Evolutionary conservation across 2,888 invertebrate genomes (phyloP), one percentile per base, ranked within the genome.

Genomic region (Synergus umbraculus): DNA sequence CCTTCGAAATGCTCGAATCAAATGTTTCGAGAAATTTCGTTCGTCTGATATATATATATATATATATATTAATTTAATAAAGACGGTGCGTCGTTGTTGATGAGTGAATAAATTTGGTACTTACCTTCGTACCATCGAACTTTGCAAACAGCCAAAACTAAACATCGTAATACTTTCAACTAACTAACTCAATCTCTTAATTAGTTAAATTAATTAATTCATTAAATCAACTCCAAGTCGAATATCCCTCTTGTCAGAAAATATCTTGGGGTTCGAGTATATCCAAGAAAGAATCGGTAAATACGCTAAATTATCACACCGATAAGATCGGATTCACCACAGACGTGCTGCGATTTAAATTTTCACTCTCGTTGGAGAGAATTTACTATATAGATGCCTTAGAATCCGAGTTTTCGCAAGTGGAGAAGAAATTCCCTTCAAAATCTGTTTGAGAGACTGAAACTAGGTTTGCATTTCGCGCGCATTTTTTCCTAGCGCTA

Each of bases 231-330:
- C 41, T 66, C 43, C 43, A 18, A 9, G n/a, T 66, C n/a, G 15
- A 73, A 29, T n/a, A 54, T 54, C 8, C n/a, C 12, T 22, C 37
- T 54, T 73, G 73, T 37, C n/a, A 54, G 15, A 73, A 73, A 73
- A 73, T 73, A 73, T 73, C 18, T 73, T 18, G 54, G 54, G 73
- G 37, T 10, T 73, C 73, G 29, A 73, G 37, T 37, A 73, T 73
- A 15, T 54, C 37, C 54, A 73, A 73, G 13, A 73, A 49, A n/a
- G n/a, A 49, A 37, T 63, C 13, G 29, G 49, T 73, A 73, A 15
- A 73, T 49, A 73, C 9, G 54, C 54, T 73, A 73, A 73, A 73
- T 73, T 73, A 73, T 73, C 73, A 73, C 73, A 37, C 73, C 73
- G 73, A 73, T 73, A 29, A 49, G 9, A 73, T 73, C 73, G 73